Base-by-base conservation (phyloP, 2,888 invertebrate genomes). In the Oscheius sp. region DNA sequence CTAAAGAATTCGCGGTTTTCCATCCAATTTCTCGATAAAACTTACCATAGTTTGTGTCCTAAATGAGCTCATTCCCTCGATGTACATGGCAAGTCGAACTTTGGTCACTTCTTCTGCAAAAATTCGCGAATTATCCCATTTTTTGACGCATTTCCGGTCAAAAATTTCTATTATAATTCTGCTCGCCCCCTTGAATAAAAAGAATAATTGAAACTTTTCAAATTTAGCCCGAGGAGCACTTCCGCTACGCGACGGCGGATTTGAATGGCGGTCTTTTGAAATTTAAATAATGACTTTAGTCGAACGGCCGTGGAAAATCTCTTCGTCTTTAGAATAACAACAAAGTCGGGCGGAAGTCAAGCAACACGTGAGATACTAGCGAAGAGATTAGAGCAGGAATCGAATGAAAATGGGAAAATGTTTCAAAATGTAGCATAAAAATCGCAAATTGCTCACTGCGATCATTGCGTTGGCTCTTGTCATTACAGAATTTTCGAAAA, bases 1-100 rank as follows among this genome's bases (percentile, higher is more conserved):
- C 85, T 77, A 23, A 63, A 55, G 7, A 9, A 13, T n/a, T 2
- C 29, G 18, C 41, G 52, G 2, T 16, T 53, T 69, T 35, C 35
- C 35, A 3, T 35, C 9, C 35, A n/a, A n/a, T n/a, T 35, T 35
- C 35, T 9, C 35, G 5, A 35, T 35, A 6, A 6, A 6, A 45
- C 35, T 72, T 56, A 85, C 86, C 88, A 88, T 88, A 3, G 87
- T 84, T 68, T 86, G 85, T 6, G 88, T 87, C 18, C 87, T 81
- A 59, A 88, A 88, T 7, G 87, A 87, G 12, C 86, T 85, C 84
- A 88, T 86, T 69, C 88, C 88, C 69, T 88, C 88, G 56, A 88
- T 88, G 78, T 88, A 88, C 88, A 88, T 88, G 25, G 83, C 83
- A 75, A 84, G 72, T 56, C 76, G 76, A 46, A 84, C 83, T 18